Evolutionary conservation across 2,888 invertebrate genomes (phyloP), one percentile per base, ranked within the genome.

Genomic region (Labia minor): DNA sequence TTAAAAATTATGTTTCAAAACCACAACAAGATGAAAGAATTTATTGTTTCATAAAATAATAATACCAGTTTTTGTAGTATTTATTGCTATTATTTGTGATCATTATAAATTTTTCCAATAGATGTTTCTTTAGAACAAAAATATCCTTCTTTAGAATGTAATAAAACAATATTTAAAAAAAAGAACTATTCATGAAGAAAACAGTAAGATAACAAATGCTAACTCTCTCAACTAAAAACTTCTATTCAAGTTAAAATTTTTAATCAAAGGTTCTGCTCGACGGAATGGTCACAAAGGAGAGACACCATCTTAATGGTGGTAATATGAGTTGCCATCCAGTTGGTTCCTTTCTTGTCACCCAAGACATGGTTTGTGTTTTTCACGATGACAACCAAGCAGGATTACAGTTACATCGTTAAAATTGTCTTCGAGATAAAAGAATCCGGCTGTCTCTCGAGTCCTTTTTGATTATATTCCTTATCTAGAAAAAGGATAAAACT

Each of bases 321-420:
- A 49, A 49, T 49, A 49, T 49, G 49, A 49, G 49, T 49, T 33
- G 6, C 11, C 33, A 33, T 33, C 33, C 11, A 33, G 33, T 33
- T 49, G 14, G 49, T 49, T 49, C 49, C n/a, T 49, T 49, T 49
- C 16, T 16, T 49, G 14, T 49, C 49, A n/a, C 16, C 49, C 16
- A 11, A 49, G 49, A 49, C 49, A 49, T 49, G 49, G 49, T 49
- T 49, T 49, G 49, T 49, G 49, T 49, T 49, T 49, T 49, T 49
- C 49, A 16, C 49, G 49, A n/a, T 16, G 49, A 49, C 49, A 49
- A 49, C n/a, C 49, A 14, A 49, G 49, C 49, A 49, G 49, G 16
- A 49, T 49, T 49, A 49, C 49, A 49, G 49, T 49, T 49, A 49
- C 49, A 49, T 49, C 49, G 49, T 49, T 49, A 49, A 49, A 49